Evolutionary conservation across 2,888 invertebrate species (phyloP), one percentile per base, ranked within the genome.

Genomic region (Cheilosia vulpina): DNA sequence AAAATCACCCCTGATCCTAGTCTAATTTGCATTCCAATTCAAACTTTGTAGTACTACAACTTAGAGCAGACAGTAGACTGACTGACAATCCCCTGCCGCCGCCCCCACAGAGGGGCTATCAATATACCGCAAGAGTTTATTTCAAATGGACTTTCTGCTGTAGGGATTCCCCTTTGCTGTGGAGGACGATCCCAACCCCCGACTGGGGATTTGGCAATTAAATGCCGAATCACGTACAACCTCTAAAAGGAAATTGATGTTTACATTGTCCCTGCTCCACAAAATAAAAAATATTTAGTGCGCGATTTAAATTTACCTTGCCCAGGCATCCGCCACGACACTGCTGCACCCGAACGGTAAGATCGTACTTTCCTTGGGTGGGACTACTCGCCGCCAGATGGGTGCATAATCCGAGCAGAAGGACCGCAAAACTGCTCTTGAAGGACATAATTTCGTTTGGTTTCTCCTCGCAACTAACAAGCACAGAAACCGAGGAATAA

Each of bases 301-400:
- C 15, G 4, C 41, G 2, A 38, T 19, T 7, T 34, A 63, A 38
- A 77, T 68, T 88, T 89, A 90, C 90, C 90, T 90, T 89, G 85
- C 89, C 90, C 77, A 90, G 88, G 88, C 90, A 90, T 88, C 90
- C 90, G 81, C 88, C 89, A 65, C 89, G 90, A 88, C 90, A 90
- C 78, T 90, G 90, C 87, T 89, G 89, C 85, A 89, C 88, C 81
- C 90, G 88, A 78, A 87, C 85, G 57, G 84, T 84, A 73, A 88
- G 50, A 55, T 81, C 83, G 62, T 79, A 60, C 63, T 62, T 72
- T 52, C 63, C 81, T 57, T 77, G 78, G 55, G 83, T 80, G 68
- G 73, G 77, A 75, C 80, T 87, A 58, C 83, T 81, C 76, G 81
- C 71, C 72, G 85, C 85, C 76, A 85, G 76, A 81, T 85, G 85